phyloP scores from a whole-genome alignment of 2,113 vertebrate genomes.

The Oryzias melastigma region DNA sequence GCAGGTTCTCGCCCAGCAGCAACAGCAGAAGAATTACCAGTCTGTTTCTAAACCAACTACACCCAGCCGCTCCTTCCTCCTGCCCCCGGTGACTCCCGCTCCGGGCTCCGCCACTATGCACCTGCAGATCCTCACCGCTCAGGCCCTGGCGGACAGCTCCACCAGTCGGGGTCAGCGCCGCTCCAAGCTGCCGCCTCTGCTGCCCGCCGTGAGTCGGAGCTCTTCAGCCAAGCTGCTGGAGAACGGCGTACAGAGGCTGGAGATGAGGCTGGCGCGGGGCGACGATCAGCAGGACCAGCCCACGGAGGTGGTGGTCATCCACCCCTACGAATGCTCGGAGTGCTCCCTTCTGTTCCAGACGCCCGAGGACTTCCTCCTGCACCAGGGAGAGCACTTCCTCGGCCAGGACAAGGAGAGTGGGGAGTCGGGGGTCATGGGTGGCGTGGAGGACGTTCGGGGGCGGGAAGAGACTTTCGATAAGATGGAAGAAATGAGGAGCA shows the following conservation, averaged over 20 bases:
- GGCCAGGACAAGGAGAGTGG: conserved; percentile 83
- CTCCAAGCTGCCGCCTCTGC: conserved; percentile 59
- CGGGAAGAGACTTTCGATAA: conserved; percentile 52
- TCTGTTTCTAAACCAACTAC: conserved; percentile 36
- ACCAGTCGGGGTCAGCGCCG: conserved; percentile 33
- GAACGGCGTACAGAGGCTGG: conserved; percentile 56
- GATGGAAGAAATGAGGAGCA: conserved; percentile 33
- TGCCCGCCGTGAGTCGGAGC: conserved; percentile 30
- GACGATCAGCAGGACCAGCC: conserved; percentile 42
- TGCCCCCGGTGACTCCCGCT: conserved; percentile 60
- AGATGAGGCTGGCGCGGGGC: conserved; percentile 54
- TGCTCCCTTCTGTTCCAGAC: conserved; percentile 85
- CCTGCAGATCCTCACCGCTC: conserved; percentile 80
- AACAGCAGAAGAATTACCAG: conserved; percentile 47
- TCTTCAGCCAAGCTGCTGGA: conserved; percentile 27
- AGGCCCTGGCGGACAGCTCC: conserved; percentile 73
- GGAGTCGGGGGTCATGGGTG: conserved; percentile 70
- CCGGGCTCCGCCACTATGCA: conserved; percentile 79
- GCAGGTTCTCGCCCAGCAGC: conserved; percentile 70
- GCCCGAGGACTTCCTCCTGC: conserved; percentile 87
- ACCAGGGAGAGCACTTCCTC: conserved; percentile 88
- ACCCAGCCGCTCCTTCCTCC: conserved; percentile 48
- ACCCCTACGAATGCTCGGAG: conserved; percentile 89
- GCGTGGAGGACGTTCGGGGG: conserved; percentile 79
- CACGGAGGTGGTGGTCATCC: conserved; percentile 74